Percentiles rank a stretch among this genome's conserved stretches.
phyloP scores from a whole-genome alignment of 2,888 invertebrate species.

The Pseudanteris insignis region DNA sequence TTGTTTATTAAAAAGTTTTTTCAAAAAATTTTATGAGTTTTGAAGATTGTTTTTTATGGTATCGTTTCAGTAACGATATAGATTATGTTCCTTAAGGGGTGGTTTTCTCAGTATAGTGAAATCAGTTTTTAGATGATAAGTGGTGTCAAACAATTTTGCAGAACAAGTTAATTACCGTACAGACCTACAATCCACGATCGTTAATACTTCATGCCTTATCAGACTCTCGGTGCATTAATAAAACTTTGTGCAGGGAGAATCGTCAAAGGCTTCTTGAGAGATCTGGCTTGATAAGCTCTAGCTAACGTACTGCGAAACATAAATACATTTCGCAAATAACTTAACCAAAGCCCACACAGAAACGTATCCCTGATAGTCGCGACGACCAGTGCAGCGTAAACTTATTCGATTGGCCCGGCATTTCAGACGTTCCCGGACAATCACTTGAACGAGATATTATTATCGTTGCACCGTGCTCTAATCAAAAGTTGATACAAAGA shows the following conservation, averaged over 20 bases:
- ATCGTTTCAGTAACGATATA: no score
- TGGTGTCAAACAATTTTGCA: conserved; percentile 5
- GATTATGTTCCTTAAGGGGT: no score
- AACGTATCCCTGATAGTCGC: conserved; percentile 5
- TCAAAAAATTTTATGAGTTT: no score
- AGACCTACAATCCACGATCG: conserved; percentile 2
- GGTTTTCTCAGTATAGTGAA: no score
- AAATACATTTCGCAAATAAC: conserved; percentile 27
- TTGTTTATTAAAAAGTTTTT: no score
- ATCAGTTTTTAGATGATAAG: no score
- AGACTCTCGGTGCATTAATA: conserved; percentile 17
- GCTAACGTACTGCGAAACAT: conserved; percentile 4
- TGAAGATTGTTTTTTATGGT: no score
- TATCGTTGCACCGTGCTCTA: no score
- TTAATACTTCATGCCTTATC: conserved; percentile 23
- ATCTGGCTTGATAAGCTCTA: conserved; percentile 23
- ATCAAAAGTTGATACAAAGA: no score
- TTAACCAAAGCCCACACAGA: conserved; percentile 10
- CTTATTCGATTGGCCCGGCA: conserved; percentile 1
- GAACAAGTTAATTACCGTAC: conserved; percentile 10
- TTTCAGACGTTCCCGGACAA: conserved; percentile 9
- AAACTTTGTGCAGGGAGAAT: conserved; percentile 11
- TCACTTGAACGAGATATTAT: background rate
- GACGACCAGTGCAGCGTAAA: background rate
- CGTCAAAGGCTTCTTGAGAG: conserved; percentile 19